Conservation (phyloP, 2,113 vertebrate species). For the Athene cunicularia region DNA sequence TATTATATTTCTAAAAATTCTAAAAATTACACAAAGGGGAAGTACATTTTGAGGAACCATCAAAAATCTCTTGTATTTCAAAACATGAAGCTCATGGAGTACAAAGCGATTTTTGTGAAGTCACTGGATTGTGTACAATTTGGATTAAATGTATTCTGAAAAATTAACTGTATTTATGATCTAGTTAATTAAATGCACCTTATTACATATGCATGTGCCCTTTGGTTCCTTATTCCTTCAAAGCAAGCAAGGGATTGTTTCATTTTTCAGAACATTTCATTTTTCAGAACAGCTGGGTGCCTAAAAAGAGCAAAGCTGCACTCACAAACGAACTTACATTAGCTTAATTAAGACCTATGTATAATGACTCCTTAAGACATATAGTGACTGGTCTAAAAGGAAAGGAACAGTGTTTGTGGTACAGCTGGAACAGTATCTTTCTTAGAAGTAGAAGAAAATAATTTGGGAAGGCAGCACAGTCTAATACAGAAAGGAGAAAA, state of each 20-base stretch:
- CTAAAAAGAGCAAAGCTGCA: background rate
- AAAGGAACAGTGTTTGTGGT: background rate
- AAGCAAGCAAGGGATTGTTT: background rate
- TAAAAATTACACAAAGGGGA: background rate
- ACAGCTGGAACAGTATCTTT: background rate
- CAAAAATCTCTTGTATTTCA: background rate
- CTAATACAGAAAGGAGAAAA: background rate
- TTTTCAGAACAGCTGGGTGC: background rate
- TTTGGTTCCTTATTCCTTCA: background rate
- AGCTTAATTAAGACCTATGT: background rate
- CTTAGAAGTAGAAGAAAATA: background rate
- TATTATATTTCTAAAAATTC: background rate
- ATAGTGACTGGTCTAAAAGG: background rate
- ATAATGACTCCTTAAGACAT: background rate
- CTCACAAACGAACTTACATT: background rate
- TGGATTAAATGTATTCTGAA: background rate
- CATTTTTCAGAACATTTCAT: background rate
- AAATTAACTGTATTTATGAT: background rate
- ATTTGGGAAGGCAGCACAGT: background rate
- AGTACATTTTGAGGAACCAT: background rate
- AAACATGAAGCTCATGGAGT: background rate
- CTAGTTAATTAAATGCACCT: background rate
- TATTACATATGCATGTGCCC: fast-evolving
- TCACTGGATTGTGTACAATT: background rate
- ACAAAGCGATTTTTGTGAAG: background rate